These are phyloP conservation scores for Chionoecetes opilio DNA, from an alignment of 1,140 invertebrate species.

Conservation along the genomic window DNA sequence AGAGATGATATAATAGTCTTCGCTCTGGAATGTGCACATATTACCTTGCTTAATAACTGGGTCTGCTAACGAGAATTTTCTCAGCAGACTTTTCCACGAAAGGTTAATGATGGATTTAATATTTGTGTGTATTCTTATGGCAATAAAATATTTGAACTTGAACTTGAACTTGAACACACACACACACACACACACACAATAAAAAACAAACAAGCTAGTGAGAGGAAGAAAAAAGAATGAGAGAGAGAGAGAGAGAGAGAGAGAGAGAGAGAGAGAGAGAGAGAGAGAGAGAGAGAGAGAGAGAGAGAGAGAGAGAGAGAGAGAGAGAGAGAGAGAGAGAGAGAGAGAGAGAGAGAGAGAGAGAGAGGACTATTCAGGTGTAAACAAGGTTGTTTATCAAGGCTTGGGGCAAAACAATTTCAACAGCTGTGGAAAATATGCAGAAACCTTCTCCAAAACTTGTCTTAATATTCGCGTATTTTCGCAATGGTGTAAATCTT, in stretches of 20 bases:
- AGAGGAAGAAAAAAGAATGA: background rate
- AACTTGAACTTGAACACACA: background rate
- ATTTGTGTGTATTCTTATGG: too few species aligned
- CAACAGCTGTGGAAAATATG: background rate
- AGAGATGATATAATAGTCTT: too few species aligned
- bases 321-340: background rate
- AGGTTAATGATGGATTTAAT: too few species aligned
- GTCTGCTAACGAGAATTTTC: too few species aligned
- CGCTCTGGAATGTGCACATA: too few species aligned
- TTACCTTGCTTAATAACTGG: too few species aligned
- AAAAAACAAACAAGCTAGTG: background rate
- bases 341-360: background rate
- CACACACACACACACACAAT: background rate
- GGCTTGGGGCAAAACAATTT: conserved; percentile 7
- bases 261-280: background rate
- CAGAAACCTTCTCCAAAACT: background rate
- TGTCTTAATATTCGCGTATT: conserved; percentile 6
- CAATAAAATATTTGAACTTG: too few species aligned
- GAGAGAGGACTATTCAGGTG: background rate
- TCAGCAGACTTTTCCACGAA: too few species aligned
- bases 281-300: background rate
- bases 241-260: background rate
- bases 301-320: background rate
- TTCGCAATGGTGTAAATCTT: background rate
- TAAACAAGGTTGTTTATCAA: conserved; percentile 22